Conservation (phyloP, 2,888 invertebrate genomes). For the Cephalotes varians region DNA sequence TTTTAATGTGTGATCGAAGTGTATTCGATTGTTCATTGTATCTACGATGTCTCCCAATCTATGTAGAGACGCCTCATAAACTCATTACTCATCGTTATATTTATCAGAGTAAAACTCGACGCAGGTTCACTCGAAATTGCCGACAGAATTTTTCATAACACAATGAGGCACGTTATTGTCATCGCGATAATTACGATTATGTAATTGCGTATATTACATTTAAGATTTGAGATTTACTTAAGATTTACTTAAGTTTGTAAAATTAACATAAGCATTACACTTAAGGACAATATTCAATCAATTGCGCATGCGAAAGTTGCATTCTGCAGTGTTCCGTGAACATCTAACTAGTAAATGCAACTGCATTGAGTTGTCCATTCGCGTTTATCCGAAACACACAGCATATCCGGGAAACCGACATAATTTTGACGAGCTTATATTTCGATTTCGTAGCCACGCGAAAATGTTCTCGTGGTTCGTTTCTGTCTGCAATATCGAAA, state of each 20-base stretch:
- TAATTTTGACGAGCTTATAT: neutral
- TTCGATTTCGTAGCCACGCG: neutral
- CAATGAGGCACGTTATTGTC: neutral
- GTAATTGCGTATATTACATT: neutral
- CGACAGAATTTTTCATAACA: neutral
- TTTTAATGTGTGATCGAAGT: conserved; percentile 70
- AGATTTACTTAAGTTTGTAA: neutral
- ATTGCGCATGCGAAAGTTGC: neutral
- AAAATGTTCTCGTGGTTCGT: neutral
- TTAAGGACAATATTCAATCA: neutral
- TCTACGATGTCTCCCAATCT: conserved; percentile 38
- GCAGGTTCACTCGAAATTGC: conserved; percentile 13
- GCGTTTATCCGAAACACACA: neutral
- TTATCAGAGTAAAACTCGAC: conserved; percentile 11
- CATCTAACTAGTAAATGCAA: neutral
- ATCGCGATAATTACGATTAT: neutral
- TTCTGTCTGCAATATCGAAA: neutral
- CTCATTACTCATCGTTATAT: conserved; percentile 50
- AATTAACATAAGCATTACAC: neutral
- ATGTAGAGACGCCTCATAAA: conserved; percentile 23
- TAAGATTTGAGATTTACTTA: neutral
- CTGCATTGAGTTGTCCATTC: neutral
- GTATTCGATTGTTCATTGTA: conserved; percentile 63
- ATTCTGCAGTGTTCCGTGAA: neutral
- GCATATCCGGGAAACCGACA: conserved; percentile 1